A percentile compares a stretch with the other conserved stretches of the same genome.
Conservation (phyloP, 2,113 vertebrate genomes). For the Crotalus helleri region DNA sequence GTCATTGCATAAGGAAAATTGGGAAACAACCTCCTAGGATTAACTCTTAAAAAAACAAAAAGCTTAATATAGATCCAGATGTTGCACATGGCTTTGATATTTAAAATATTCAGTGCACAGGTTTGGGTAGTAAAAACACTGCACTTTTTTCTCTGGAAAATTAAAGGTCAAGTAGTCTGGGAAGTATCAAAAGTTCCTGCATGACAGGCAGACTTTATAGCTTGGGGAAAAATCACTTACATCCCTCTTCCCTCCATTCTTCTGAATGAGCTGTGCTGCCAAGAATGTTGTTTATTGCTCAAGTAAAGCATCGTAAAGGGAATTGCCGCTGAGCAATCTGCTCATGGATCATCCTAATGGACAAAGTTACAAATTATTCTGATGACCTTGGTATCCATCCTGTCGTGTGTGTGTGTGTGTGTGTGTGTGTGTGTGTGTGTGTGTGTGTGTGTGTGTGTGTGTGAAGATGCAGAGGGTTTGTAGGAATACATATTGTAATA, state of each 20-base stretch:
- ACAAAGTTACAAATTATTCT: slow-evolving; percentile 37
- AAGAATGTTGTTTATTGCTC: slow-evolving; percentile 46
- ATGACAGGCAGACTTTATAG: slow-evolving; percentile 47
- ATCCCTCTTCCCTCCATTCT: background rate
- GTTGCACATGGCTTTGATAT: slow-evolving; percentile 11
- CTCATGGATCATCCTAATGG: slow-evolving; percentile 35
- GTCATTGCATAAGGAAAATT: background rate
- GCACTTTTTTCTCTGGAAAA: slow-evolving; percentile 23
- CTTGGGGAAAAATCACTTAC: slow-evolving; percentile 13
- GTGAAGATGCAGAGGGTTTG: background rate
- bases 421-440: background rate
- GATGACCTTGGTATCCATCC: slow-evolving; percentile 40
- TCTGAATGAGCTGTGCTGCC: slow-evolving; percentile 25
- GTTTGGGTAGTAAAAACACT: background rate
- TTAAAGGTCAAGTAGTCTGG: slow-evolving; percentile 44
- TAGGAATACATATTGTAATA: slow-evolving; percentile 47
- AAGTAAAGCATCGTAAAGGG: background rate
- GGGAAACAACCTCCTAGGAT: background rate
- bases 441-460: background rate
- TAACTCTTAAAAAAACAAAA: background rate
- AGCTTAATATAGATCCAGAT: slow-evolving; percentile 31
- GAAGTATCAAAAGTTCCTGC: slow-evolving; percentile 52
- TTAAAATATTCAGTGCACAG: slow-evolving; percentile 29
- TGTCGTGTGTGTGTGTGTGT: background rate
- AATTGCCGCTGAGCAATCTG: slow-evolving; percentile 40